Conservation (phyloP, 2,113 vertebrate genomes). For the Tragulus kanchil region DNA sequence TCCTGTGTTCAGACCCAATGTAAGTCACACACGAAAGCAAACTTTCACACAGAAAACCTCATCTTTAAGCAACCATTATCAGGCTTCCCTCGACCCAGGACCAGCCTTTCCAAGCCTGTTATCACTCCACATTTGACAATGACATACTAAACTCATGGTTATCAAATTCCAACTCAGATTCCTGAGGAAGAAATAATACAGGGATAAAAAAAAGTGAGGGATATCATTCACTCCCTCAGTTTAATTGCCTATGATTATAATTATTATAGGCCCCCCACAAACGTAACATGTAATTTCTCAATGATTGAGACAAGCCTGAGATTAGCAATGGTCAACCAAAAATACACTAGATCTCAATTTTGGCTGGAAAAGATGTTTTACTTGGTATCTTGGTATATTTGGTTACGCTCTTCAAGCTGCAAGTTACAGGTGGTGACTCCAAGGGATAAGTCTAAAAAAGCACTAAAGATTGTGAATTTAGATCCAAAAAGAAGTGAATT, state of each 20-base stretch:
- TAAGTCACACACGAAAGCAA: neutral
- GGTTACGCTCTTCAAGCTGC: neutral
- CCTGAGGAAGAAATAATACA: slow-evolving; percentile 49
- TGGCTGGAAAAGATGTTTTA: slow-evolving; percentile 40
- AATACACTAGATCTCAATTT: slow-evolving; percentile 62
- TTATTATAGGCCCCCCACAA: slow-evolving; percentile 58
- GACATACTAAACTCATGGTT: slow-evolving; percentile 42
- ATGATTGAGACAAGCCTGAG: slow-evolving; percentile 64
- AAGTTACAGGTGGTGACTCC: neutral
- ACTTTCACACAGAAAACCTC: neutral
- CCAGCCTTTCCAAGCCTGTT: slow-evolving; percentile 15
- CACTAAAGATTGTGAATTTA: neutral
- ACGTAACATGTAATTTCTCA: slow-evolving; percentile 73
- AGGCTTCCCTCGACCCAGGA: neutral
- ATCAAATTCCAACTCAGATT: slow-evolving; percentile 52
- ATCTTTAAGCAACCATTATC: neutral
- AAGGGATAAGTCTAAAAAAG: neutral
- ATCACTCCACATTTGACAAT: neutral
- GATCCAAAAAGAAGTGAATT: neutral
- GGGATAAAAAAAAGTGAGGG: neutral
- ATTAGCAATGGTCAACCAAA: slow-evolving; percentile 69
- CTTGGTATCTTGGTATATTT: slow-evolving; percentile 32
- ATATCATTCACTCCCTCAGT: slow-evolving; percentile 60
- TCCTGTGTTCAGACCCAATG: neutral
- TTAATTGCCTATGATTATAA: slow-evolving; percentile 68